A percentile compares a stretch with the other conserved stretches of the same genome.
Evolutionary conservation across 2,888 invertebrate genomes (phyloP).

Genomic region (Parnassius smintheus): DNA sequence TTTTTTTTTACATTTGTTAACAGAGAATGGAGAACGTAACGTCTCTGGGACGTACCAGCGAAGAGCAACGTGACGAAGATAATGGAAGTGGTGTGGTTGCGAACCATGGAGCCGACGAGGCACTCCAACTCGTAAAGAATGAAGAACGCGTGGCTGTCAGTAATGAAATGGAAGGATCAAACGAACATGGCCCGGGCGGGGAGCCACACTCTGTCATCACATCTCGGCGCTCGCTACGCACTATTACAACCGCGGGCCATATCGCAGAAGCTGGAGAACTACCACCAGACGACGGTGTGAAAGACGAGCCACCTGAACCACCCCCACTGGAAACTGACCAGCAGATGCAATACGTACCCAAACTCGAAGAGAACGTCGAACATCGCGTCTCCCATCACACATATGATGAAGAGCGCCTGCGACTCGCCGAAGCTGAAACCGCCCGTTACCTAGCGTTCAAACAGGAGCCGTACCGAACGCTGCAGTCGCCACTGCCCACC

Average conservation of each 20-base stretch:
- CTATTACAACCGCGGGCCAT: slow-evolving; percentile 83
- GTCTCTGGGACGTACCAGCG: slow-evolving; percentile 42
- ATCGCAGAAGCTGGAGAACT: slow-evolving; percentile 63
- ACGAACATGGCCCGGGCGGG: slow-evolving; percentile 41
- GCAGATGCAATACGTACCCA: slow-evolving; percentile 48
- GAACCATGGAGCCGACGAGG: slow-evolving; percentile 40
- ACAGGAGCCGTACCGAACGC: slow-evolving; percentile 61
- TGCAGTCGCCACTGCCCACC: slow-evolving; percentile 39
- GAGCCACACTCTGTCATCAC: slow-evolving; percentile 79
- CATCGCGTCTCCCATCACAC: slow-evolving; percentile 44
- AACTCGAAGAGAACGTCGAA: slow-evolving; percentile 40
- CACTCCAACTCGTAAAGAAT: slow-evolving; percentile 69
- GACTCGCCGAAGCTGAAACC: slow-evolving; percentile 60
- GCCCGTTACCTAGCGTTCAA: slow-evolving; percentile 69
- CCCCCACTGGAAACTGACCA: slow-evolving; percentile 45
- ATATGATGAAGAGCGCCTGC: slow-evolving; percentile 64
- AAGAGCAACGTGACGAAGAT: slow-evolving; percentile 46
- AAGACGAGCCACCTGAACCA: slow-evolving; percentile 64
- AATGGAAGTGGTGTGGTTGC: slow-evolving; percentile 46
- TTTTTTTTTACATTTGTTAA: slow-evolving; percentile 23
- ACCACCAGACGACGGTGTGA: slow-evolving; percentile 57
- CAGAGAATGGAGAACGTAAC: slow-evolving; percentile 52
- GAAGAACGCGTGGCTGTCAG: slow-evolving; percentile 45
- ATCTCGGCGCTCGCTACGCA: slow-evolving; percentile 77
- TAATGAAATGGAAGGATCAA: slow-evolving; percentile 27